A percentile compares a stretch with the other conserved stretches of the same genome.
phyloP scores from a whole-genome alignment of 2,113 vertebrate species.

The Nerophis ophidion region DNA sequence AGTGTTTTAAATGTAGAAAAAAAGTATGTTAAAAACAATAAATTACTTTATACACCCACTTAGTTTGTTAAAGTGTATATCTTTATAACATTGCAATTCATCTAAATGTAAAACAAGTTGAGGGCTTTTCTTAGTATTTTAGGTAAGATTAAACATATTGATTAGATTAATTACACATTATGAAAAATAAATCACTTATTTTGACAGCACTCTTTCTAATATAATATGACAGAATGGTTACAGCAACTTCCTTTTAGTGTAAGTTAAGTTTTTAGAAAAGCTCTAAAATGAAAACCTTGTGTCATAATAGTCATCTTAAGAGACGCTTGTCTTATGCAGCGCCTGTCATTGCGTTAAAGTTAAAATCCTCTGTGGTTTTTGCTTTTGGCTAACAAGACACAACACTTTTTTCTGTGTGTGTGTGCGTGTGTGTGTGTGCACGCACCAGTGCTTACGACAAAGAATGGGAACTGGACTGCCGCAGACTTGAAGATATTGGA shows the following conservation, averaged over 20 bases:
- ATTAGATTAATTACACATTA: too few relatives aligned
- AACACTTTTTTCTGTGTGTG: constrained; percentile 2
- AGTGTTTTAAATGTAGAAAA: too few relatives aligned
- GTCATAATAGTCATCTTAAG: background rate
- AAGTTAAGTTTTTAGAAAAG: background rate
- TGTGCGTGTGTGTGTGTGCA: background rate
- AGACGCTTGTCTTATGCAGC: constrained; percentile 15
- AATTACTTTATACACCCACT: too few relatives aligned
- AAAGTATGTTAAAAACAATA: too few relatives aligned
- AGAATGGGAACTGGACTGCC: constrained; percentile 47
- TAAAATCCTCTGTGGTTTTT: constrained; percentile 16
- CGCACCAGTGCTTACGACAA: constrained; percentile 11
- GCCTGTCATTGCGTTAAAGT: constrained; percentile 13
- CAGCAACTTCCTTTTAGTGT: background rate
- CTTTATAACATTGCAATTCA: too few relatives aligned
- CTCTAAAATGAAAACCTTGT: background rate
- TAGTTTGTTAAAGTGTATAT: too few relatives aligned
- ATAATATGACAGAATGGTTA: too few relatives aligned
- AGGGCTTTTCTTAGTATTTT: too few relatives aligned
- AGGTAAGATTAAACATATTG: too few relatives aligned
- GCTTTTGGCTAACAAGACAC: constrained; percentile 17
- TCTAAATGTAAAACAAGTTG: too few relatives aligned
- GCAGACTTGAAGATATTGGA: constrained; percentile 45
- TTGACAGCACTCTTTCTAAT: too few relatives aligned
- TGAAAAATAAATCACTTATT: too few relatives aligned